Conservation (phyloP, 1,140 invertebrate genomes). For the Bombus pascuorum region DNA sequence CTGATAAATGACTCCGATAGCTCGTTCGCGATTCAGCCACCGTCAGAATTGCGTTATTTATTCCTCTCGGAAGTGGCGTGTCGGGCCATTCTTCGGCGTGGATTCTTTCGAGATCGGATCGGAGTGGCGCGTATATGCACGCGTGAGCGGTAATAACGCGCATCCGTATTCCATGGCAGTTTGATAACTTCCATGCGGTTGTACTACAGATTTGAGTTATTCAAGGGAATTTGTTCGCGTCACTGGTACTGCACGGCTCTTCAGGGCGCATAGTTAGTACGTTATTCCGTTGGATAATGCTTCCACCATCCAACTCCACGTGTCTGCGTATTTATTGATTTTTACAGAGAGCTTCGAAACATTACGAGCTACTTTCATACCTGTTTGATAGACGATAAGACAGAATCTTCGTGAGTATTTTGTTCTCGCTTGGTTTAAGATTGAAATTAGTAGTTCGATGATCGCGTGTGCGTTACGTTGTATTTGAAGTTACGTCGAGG, state of each 20-base stretch:
- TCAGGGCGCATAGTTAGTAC: not conserved
- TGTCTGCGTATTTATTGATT: not conserved
- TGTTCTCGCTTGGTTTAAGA: not conserved
- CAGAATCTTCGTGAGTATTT: not conserved
- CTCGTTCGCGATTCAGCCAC: not conserved
- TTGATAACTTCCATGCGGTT: conserved; percentile 29
- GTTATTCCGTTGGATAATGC: not conserved
- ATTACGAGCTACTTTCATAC: too few relatives aligned
- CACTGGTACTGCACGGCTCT: not conserved
- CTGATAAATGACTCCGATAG: conserved; percentile 33
- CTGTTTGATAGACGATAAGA: too few relatives aligned
- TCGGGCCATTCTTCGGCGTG: conserved; percentile 8
- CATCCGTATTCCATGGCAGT: conserved; percentile 38
- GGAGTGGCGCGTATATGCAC: not conserved
- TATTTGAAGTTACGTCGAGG: not conserved
- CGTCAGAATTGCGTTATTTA: conserved; percentile 36
- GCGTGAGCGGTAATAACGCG: conserved; percentile 24
- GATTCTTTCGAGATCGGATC: conserved; percentile 38
- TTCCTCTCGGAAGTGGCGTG: conserved; percentile 23
- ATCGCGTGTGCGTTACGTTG: not conserved
- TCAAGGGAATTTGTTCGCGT: conserved; percentile 36
- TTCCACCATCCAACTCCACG: not conserved
- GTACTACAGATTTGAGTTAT: conserved; percentile 33
- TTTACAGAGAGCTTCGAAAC: not conserved
- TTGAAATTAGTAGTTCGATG: not conserved